Base-by-base conservation (phyloP, 2,888 invertebrate species). In the Parnassius glacialis region DNA sequence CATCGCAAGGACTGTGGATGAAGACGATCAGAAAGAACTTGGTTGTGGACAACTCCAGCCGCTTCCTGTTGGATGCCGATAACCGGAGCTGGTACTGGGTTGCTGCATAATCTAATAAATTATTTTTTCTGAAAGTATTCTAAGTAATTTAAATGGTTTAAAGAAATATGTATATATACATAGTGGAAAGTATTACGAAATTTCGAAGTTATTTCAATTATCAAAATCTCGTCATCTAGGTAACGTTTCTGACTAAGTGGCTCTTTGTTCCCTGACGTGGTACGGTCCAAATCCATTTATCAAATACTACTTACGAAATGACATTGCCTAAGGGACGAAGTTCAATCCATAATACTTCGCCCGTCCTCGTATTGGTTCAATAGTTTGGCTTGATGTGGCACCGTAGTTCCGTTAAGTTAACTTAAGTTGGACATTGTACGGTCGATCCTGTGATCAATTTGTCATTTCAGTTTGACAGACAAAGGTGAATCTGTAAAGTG, bases 301-400 rank as follows among this genome's bases (percentile, higher is more conserved):
- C 63, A 63, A 59, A 59, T 56, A 56, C 55, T 63, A 63, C 63
- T 63, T 59, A 63, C 59, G 56, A 63, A 63, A 63, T 63, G 63
- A 63, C 59, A 59, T 63, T 56, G 54, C 56, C 56, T 59, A 63
- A 62, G 54, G 57, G 57, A 58, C 44, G 50, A 54, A 54, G 52
- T 62, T 62, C 62, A 58, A 62, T 62, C 62, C 58, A 62, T 62
- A 62, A 58, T 62, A 58, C 54, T 51, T 54, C 53, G 57, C 43
- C 34, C 55, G 52, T 44, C 59, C 54, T 45, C 58, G 55, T 45
- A 34, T 13, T 45, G 42, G 51, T 59, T 45, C 62, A 52, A 62
- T 62, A 62, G 62, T 62, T 59, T 55, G 58, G 58, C 54, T 55
- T 58, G 62, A 55, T 59, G 55, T 62, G 54, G 62, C 62, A 62